Evolutionary conservation across 2,888 invertebrate genomes (phyloP).

Genomic region (Tiliacea aurago): DNA sequence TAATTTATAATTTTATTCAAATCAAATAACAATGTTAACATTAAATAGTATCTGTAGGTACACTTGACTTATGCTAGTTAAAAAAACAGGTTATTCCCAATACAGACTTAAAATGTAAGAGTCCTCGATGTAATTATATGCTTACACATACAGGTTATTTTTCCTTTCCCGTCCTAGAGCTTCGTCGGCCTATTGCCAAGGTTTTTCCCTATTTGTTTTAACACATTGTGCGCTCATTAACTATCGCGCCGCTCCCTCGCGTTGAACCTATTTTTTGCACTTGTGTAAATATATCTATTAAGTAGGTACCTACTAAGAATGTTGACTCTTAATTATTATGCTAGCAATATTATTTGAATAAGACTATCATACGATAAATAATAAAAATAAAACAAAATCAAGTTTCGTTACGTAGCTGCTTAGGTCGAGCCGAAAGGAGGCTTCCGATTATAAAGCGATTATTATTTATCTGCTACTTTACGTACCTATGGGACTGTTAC

Average conservation of each 20-base stretch:
- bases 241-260: not conserved
- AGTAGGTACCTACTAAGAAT: not conserved
- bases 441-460: not conserved
- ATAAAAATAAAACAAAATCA: not conserved
- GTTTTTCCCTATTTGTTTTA: constrained; percentile 17
- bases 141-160: not conserved
- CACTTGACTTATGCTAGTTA: too few species aligned
- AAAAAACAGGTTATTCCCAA: too few species aligned
- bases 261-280: not conserved
- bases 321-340: not conserved
- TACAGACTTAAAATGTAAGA: not conserved
- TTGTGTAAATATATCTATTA: not conserved
- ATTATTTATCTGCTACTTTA: not conserved
- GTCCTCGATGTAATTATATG: not conserved
- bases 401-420: not conserved
- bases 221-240: constrained; percentile 28
- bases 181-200: constrained; percentile 13
- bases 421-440: not conserved
- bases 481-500: not conserved
- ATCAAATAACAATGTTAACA: too few species aligned
- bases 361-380: not conserved
- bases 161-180: not conserved
- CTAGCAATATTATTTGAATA: not conserved
- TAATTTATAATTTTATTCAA: too few species aligned
- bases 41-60: too few species aligned